Conservation (phyloP, 2,888 invertebrate species). For the Salpingus planirostris region DNA sequence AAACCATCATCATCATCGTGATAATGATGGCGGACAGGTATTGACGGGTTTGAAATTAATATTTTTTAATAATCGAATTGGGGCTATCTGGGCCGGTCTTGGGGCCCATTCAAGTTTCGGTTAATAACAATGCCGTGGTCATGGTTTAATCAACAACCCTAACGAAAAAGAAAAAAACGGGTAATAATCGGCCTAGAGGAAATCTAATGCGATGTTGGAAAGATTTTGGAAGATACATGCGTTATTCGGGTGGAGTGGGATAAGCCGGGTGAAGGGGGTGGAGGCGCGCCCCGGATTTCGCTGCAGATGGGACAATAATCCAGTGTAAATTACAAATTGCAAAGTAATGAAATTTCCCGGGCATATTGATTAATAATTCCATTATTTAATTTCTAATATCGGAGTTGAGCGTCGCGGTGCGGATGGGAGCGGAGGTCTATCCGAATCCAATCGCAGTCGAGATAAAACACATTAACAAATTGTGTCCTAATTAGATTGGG, state of each 20-base stretch:
- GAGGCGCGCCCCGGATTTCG: too few relatives aligned
- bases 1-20: slow-evolving; percentile 26
- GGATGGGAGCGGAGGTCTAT: slow-evolving; percentile 28
- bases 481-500: slow-evolving; percentile 44
- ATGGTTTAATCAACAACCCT: too few relatives aligned
- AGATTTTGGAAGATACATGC: too few relatives aligned
- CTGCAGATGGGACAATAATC: slow-evolving; percentile 6
- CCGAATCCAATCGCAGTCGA: slow-evolving; percentile 39
- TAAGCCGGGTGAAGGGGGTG: too few relatives aligned
- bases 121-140: too few relatives aligned
- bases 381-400: slow-evolving; percentile 34
- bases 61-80: slow-evolving; percentile 37
- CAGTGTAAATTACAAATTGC: slow-evolving; percentile 18
- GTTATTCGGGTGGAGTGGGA: too few relatives aligned
- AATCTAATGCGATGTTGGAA: too few relatives aligned
- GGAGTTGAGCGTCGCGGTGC: slow-evolving; percentile 19
- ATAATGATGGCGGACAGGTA: slow-evolving; percentile 26
- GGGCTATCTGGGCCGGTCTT: slow-evolving; percentile 12
- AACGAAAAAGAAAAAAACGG: too few relatives aligned
- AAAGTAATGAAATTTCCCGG: slow-evolving; percentile 22
- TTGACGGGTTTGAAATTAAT: slow-evolving; percentile 35
- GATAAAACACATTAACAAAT: slow-evolving; percentile 45
- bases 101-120: not conserved
- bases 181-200: too few relatives aligned
- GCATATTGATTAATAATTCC: slow-evolving; percentile 35